Conservation (phyloP, 2,888 invertebrate species). For the Bugula neritina region DNA sequence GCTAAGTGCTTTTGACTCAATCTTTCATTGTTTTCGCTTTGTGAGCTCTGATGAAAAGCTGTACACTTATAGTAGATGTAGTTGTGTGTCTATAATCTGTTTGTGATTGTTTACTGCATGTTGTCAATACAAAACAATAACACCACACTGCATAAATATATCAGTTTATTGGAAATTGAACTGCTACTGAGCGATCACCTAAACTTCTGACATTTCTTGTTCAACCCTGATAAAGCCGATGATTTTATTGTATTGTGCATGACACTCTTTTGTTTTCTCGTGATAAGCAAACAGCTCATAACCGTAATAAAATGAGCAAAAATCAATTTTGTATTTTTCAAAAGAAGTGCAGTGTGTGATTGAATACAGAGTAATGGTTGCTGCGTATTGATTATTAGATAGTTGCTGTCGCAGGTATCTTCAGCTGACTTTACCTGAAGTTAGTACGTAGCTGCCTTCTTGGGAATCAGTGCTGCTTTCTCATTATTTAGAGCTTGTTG, state of each 20-base stretch:
- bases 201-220: neutral
- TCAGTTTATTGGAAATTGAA: neutral
- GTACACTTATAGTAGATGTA: no score
- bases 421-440: no score
- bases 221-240: neutral
- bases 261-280: neutral
- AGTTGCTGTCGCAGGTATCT: no score
- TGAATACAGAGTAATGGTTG: neutral
- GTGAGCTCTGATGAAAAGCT: no score
- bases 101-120: neutral
- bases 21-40: no score
- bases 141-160: no score
- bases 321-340: neutral
- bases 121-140: neutral
- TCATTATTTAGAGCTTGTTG: no score
- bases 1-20: no score
- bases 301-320: neutral
- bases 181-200: neutral
- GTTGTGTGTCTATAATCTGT: no score
- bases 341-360: slow-evolving; percentile 1
- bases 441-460: no score
- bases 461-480: no score
- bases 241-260: neutral
- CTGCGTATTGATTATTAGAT: neutral
- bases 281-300: neutral